Conservation (phyloP, 64 coral and sea anemone species). For the Montipora capricornis region DNA sequence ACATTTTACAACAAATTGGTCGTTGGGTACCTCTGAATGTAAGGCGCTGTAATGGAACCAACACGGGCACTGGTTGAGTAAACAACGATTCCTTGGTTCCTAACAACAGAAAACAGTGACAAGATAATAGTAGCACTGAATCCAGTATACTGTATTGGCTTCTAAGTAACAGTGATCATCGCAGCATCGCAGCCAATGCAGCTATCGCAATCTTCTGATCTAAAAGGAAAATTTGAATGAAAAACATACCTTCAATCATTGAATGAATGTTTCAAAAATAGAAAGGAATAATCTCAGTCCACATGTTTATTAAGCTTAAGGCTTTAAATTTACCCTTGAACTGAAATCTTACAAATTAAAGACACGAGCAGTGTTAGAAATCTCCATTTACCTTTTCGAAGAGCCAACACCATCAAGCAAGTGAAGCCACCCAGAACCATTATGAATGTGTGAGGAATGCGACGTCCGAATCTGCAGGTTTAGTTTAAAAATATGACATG, state of each 20-base stretch:
- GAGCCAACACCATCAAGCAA: conserved; percentile 15
- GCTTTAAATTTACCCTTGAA: too few relatives aligned
- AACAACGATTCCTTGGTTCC: conserved; percentile 17
- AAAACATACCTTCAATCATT: background rate
- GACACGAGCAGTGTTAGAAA: background rate
- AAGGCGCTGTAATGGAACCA: conserved; percentile 50
- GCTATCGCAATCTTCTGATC: conserved; percentile 17
- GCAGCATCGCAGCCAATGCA: conserved; percentile 19
- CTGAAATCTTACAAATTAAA: too few relatives aligned
- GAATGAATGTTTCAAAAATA: too few relatives aligned
- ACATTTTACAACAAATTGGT: too few relatives aligned
- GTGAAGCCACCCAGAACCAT: conserved; percentile 17
- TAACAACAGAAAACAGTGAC: background rate
- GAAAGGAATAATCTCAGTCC: too few relatives aligned
- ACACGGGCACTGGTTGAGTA: conserved; percentile 59
- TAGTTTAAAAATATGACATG: background rate
- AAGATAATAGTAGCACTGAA: too few relatives aligned
- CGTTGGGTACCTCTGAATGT: too few relatives aligned
- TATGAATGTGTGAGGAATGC: background rate
- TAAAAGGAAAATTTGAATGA: background rate
- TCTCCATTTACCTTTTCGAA: background rate
- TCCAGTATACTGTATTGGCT: too few relatives aligned
- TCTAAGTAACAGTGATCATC: too few relatives aligned
- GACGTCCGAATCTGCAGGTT: conserved; percentile 34
- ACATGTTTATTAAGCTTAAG: too few relatives aligned